Evolutionary conservation across 2,797 vertebrate genomes (phyloP).

Genomic region (Tolypeutes matacus): DNA sequence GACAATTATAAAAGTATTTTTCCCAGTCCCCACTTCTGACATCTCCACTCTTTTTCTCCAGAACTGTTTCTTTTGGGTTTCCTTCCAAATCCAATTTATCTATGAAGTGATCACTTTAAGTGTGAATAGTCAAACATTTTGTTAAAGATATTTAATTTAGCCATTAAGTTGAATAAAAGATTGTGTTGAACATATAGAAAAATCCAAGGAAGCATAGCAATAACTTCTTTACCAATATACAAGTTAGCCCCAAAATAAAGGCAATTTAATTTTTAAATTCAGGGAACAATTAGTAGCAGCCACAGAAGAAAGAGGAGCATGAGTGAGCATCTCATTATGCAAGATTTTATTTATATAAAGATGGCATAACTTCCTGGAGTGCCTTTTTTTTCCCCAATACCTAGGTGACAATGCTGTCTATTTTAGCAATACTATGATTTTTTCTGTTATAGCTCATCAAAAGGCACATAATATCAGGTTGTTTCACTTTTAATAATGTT

Average conservation of each 20-base stretch:
- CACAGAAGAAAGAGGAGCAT: not conserved
- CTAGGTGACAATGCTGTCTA: not conserved
- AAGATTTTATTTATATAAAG: not conserved
- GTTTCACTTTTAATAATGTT: not conserved
- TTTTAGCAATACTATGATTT: not conserved
- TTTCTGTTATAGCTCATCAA: not conserved
- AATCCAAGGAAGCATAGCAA: not conserved
- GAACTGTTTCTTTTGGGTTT: not conserved
- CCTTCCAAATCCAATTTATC: not conserved
- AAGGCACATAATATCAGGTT: not conserved
- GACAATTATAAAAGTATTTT: not conserved
- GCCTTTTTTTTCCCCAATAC: not conserved
- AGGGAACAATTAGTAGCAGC: not conserved
- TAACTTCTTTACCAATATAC: not conserved
- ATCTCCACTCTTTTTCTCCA: not conserved
- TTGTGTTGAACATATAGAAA: not conserved
- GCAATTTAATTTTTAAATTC: slow-evolving; percentile 2
- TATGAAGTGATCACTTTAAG: not conserved
- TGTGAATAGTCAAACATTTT: not conserved
- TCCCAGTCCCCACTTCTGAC: not conserved
- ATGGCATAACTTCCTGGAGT: not conserved
- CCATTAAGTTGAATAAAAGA: not conserved
- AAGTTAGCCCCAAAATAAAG: not conserved
- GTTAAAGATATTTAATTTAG: not conserved
- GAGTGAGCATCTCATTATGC: not conserved